These are phyloP conservation scores for Gasterosteus aculeatus DNA, from an alignment of 2,113 vertebrate genomes.

Conservation along the genomic window DNA sequence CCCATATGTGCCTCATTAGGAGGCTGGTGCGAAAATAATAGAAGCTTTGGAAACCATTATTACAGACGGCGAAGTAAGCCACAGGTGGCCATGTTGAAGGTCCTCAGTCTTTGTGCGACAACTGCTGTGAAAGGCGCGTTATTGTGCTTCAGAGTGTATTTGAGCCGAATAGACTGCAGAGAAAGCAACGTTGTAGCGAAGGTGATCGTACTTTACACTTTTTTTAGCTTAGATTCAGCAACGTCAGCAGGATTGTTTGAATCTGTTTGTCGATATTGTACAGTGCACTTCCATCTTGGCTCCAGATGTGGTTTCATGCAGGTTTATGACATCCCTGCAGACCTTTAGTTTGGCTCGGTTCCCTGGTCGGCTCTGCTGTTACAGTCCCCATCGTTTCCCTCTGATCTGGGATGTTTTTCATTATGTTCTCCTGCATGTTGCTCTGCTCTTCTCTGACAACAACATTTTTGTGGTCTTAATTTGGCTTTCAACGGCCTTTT, in stretches of 20 bases:
- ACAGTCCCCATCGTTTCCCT: neutral
- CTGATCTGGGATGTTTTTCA: slow-evolving; percentile 31
- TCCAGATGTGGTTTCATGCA: slow-evolving; percentile 53
- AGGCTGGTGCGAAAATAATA: slow-evolving; percentile 31
- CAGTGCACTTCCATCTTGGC: slow-evolving; percentile 36
- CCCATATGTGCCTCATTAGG: slow-evolving; percentile 60
- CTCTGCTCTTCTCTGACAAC: neutral
- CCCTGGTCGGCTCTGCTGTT: slow-evolving; percentile 11
- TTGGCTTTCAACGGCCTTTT: slow-evolving; percentile 23
- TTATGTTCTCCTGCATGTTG: neutral
- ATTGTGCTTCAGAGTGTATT: slow-evolving; percentile 8
- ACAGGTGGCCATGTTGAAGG: slow-evolving; percentile 22
- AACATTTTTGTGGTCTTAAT: slow-evolving; percentile 20
- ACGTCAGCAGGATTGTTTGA: neutral
- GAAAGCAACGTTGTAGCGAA: neutral
- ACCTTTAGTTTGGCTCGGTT: slow-evolving; percentile 36
- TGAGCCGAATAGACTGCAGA: slow-evolving; percentile 13
- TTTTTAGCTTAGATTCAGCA: neutral
- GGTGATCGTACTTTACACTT: neutral
- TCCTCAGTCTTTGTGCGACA: slow-evolving; percentile 7
- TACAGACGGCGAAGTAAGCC: slow-evolving; percentile 33
- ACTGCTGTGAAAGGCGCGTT: slow-evolving; percentile 27
- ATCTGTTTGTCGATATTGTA: neutral
- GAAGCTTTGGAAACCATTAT: slow-evolving; percentile 8
- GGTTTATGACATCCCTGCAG: slow-evolving; percentile 30